A percentile compares a stretch with the other conserved stretches of the same genome.
Evolutionary conservation across 2,888 invertebrate species (phyloP).

Genomic region (Drosophila heteroneura): DNA sequence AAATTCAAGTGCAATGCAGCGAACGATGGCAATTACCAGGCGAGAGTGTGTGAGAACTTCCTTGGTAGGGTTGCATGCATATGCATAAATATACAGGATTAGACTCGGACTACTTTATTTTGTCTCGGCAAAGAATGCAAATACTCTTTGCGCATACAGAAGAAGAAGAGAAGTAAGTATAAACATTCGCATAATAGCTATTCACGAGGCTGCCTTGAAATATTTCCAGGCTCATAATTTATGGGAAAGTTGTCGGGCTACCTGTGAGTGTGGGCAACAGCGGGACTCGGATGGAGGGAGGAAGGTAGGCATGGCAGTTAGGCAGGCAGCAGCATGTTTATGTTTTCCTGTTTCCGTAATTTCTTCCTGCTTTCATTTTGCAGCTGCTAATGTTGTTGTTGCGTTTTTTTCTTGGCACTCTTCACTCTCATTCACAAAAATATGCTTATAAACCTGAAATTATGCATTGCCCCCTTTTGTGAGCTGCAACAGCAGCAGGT

Average conservation of each 20-base stretch:
- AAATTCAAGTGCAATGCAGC: conserved; percentile 60
- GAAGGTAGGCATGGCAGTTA: conserved; percentile 20
- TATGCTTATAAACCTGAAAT: conserved; percentile 44
- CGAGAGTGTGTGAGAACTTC: neutral
- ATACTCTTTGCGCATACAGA: conserved; percentile 35
- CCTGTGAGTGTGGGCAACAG: neutral
- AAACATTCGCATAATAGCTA: conserved; percentile 61
- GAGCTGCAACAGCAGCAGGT: conserved; percentile 35
- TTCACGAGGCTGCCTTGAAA: conserved; percentile 71
- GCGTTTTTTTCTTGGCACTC: conserved; percentile 50
- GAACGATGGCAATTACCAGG: conserved; percentile 35
- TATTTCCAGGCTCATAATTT: conserved; percentile 72
- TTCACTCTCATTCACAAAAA: conserved; percentile 22
- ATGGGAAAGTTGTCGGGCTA: conserved; percentile 65
- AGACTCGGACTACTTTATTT: neutral
- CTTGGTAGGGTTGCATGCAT: conserved; percentile 50
- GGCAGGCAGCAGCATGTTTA: conserved; percentile 71
- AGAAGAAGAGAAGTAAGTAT: neutral
- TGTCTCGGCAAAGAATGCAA: conserved; percentile 40
- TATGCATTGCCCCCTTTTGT: conserved; percentile 56
- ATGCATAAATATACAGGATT: conserved; percentile 59
- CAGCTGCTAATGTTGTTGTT: conserved; percentile 40
- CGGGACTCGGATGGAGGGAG: neutral
- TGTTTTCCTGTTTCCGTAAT: conserved; percentile 80
- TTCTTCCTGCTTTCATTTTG: conserved; percentile 73